Evolutionary conservation across 2,113 vertebrate genomes (phyloP).

Genomic region (Urocynchramus pylzowi): DNA sequence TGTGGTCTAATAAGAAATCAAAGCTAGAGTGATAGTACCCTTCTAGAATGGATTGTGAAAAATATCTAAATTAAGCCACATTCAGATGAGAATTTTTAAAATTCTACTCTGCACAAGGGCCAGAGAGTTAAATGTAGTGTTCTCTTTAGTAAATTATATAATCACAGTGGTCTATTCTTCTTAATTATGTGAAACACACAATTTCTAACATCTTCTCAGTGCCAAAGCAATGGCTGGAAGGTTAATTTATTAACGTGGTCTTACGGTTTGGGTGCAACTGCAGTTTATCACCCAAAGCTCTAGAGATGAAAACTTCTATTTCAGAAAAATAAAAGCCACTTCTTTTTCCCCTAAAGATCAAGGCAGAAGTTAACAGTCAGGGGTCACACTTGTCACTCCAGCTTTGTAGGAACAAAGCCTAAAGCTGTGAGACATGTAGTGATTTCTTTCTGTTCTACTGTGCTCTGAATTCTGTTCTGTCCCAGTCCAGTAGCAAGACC

Average conservation of each 20-base stretch:
- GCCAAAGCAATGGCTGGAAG: not conserved
- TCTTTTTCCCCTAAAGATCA: not conserved
- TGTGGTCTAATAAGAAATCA: not conserved
- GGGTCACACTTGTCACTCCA: not conserved
- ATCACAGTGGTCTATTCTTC: not conserved
- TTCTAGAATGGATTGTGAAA: not conserved
- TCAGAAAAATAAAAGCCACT: not conserved
- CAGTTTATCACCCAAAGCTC: not conserved
- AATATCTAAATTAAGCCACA: not conserved
- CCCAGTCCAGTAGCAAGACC: not conserved
- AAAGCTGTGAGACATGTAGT: not conserved
- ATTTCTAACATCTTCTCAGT: not conserved
- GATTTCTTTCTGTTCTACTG: not conserved
- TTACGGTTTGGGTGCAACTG: not conserved
- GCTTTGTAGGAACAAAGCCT: not conserved
- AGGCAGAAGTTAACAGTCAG: not conserved
- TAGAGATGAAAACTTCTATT: not conserved
- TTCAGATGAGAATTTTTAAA: not conserved
- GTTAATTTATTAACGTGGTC: fast-evolving
- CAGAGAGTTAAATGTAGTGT: not conserved
- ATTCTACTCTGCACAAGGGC: not conserved
- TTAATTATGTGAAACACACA: fast-evolving
- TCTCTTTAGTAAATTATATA: not conserved
- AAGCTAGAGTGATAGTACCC: not conserved
- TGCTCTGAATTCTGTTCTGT: not conserved